A percentile compares a stretch with the other conserved stretches of the same genome.
phyloP scores from a whole-genome alignment of 2,113 vertebrate genomes.

The Serilophus lunatus region DNA sequence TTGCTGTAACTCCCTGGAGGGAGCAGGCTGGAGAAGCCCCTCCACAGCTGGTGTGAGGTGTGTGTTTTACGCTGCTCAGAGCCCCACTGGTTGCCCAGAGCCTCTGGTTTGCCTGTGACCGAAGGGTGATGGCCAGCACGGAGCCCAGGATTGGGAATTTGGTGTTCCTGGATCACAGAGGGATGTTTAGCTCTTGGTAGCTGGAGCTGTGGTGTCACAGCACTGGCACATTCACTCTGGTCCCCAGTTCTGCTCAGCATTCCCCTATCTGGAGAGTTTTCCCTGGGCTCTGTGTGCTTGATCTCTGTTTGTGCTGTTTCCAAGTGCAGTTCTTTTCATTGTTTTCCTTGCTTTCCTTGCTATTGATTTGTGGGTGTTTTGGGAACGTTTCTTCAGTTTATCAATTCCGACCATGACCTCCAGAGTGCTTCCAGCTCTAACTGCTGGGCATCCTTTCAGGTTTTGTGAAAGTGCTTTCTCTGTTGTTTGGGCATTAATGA shows the following conservation, averaged over 20 bases:
- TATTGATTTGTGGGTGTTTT: conserved; percentile 8
- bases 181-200: not conserved
- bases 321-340: not conserved
- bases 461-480: conserved; percentile 1
- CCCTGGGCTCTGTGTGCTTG: not conserved
- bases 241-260: not conserved
- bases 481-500: not conserved
- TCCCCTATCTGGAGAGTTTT: not conserved
- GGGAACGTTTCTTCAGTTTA: not conserved
- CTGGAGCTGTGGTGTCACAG: not conserved
- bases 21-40: not conserved
- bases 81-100: not conserved
- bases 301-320: not conserved
- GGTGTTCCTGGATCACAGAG: not conserved
- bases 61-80: fast-evolving
- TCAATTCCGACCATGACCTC: conserved; percentile 22
- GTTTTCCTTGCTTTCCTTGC: not conserved
- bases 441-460: conserved; percentile 25
- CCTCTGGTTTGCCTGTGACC: not conserved
- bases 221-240: not conserved
- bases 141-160: not conserved
- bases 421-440: conserved; percentile 3
- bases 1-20: not conserved
- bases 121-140: fast-evolving
- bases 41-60: not conserved